These are phyloP conservation scores for Galago senegalensis DNA, from an alignment of 2,797 vertebrate genomes.

Conservation along the genomic window DNA sequence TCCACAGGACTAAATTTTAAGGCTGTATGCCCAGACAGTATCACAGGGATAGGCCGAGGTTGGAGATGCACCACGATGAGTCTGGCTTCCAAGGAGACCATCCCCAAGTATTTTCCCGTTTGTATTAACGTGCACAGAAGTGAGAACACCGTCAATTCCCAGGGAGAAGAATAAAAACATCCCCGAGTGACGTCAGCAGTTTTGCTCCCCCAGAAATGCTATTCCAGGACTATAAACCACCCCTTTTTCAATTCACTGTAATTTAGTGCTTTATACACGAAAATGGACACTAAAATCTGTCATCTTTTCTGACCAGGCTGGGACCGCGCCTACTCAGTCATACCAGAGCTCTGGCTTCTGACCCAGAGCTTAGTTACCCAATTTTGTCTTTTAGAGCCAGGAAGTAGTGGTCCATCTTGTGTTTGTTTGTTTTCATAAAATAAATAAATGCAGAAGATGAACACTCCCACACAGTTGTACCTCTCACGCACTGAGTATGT, in stretches of 20 bases:
- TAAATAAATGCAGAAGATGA: constrained; percentile 58
- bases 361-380: neutral
- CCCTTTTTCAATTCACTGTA: constrained; percentile 75
- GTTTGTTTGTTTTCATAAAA: constrained; percentile 63
- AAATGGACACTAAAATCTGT: constrained; percentile 82
- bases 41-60: neutral
- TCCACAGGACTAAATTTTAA: constrained; percentile 13
- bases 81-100: neutral
- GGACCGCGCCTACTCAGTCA: constrained; percentile 70
- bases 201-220: constrained; percentile 57
- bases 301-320: constrained; percentile 76
- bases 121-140: neutral
- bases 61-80: neutral
- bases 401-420: constrained; percentile 40
- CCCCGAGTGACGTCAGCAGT: constrained; percentile 20
- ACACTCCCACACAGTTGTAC: neutral
- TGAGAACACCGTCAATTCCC: constrained; percentile 48
- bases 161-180: constrained; percentile 47
- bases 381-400: constrained; percentile 34
- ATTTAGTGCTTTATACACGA: constrained; percentile 84
- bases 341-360: constrained; percentile 45
- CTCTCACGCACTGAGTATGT: constrained; percentile 7
- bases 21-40: neutral
- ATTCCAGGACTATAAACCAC: constrained; percentile 77
- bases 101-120: constrained; percentile 17